Percentiles rank a stretch among this genome's conserved stretches.
Conservation (phyloP, 2,888 invertebrate species). For the Lordiphosa andalusiaca region DNA sequence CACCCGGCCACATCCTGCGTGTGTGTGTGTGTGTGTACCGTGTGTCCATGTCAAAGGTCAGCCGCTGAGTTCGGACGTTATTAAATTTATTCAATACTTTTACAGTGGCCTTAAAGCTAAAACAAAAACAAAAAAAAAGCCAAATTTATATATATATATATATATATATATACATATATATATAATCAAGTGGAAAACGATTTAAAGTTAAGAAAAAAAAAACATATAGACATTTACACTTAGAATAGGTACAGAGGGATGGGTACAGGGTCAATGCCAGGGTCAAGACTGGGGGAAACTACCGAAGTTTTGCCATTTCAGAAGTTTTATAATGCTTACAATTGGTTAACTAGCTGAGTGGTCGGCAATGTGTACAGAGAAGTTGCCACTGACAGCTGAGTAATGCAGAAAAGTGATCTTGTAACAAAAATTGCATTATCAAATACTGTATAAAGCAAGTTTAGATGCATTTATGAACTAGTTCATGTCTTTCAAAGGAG, state of each 20-base stretch:
- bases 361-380: too few relatives aligned
- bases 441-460: too few relatives aligned
- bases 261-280: background rate
- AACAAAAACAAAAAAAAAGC: constrained; percentile 39
- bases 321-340: too few relatives aligned
- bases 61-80: constrained; percentile 44
- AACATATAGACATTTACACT: constrained; percentile 18
- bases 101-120: constrained; percentile 48
- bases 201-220: constrained; percentile 24
- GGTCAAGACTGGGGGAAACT: background rate
- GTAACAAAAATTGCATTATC: too few relatives aligned
- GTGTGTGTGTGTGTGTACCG: background rate
- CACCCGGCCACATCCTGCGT: constrained; percentile 1
- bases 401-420: too few relatives aligned
- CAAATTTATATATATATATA: too few relatives aligned
- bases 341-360: too few relatives aligned
- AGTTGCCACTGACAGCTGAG: too few relatives aligned
- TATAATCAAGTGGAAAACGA: background rate
- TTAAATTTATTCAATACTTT: constrained; percentile 70
- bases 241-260: constrained; percentile 9
- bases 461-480: too few relatives aligned
- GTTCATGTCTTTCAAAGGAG: too few relatives aligned
- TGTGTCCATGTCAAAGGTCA: constrained; percentile 8
- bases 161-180: constrained; percentile 11
- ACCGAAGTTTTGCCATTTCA: too few relatives aligned